These are phyloP conservation scores for Stigmatopora nigra DNA, from an alignment of 2,113 vertebrate genomes.

Conservation along the genomic window DNA sequence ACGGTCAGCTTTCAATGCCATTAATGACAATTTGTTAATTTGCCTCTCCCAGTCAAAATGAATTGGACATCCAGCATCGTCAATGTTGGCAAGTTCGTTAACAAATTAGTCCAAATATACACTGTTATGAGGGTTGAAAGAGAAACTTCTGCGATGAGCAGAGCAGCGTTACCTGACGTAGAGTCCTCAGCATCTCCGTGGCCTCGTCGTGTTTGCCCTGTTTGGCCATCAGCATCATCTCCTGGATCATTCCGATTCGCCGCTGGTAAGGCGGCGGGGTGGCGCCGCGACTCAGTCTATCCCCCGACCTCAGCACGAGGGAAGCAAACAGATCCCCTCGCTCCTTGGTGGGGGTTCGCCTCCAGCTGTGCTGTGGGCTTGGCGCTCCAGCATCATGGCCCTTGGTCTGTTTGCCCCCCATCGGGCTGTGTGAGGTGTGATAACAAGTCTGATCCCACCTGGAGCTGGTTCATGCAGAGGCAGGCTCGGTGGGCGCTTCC, in stretches of 20 bases:
- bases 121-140: background rate
- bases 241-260: conserved; percentile 89
- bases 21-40: too few relatives aligned
- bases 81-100: too few relatives aligned
- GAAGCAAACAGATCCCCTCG: conserved; percentile 80
- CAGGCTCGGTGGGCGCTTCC: conserved; percentile 8
- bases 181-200: conserved; percentile 85
- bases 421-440: conserved; percentile 44
- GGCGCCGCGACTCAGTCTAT: conserved; percentile 73
- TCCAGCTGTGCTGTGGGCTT: conserved; percentile 76
- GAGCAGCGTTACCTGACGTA: conserved; percentile 80
- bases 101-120: background rate
- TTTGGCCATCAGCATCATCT: conserved; percentile 87
- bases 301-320: conserved; percentile 81
- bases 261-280: conserved; percentile 86
- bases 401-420: conserved; percentile 92
- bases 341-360: conserved; percentile 68
- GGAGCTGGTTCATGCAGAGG: conserved; percentile 12
- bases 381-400: conserved; percentile 67
- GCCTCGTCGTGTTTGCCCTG: conserved; percentile 89
- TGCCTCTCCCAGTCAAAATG: too few relatives aligned
- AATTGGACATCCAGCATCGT: too few relatives aligned
- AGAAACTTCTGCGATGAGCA: background rate
- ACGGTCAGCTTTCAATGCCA: too few relatives aligned
- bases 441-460: conserved; percentile 18